Conservation (phyloP, 2,797 vertebrate genomes). For the Ibycter americanus region DNA sequence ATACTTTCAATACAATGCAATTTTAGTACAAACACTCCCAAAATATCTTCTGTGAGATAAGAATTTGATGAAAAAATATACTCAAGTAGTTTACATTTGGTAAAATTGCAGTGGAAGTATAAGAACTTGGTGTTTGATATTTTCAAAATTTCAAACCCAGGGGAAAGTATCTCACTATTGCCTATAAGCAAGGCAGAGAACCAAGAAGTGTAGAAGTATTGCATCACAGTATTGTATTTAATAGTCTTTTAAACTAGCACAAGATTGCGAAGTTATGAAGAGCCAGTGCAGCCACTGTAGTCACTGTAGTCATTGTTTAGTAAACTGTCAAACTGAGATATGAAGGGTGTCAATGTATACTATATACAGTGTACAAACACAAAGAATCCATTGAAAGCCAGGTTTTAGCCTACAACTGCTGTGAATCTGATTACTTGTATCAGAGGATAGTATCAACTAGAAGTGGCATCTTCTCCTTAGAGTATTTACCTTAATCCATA, state of each 20-base stretch:
- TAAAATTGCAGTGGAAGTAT: not conserved
- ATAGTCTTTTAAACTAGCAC: not conserved
- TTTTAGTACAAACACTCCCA: not conserved
- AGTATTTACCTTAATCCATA: not conserved
- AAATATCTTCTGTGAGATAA: not conserved
- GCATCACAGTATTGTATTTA: not conserved
- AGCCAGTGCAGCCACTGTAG: not conserved
- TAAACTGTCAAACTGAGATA: not conserved
- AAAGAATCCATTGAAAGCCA: not conserved
- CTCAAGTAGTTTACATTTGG: not conserved
- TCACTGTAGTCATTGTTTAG: not conserved
- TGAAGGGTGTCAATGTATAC: not conserved
- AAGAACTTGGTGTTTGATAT: not conserved
- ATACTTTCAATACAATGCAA: not conserved
- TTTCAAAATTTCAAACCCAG: not conserved
- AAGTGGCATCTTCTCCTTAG: not conserved
- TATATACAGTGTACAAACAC: not conserved
- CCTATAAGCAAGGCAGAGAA: not conserved
- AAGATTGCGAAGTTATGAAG: not conserved
- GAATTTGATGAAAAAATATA: not conserved
- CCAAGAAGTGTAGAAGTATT: not conserved
- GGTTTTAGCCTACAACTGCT: not conserved
- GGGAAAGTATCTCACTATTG: not conserved
- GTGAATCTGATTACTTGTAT: not conserved
- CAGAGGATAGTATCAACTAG: not conserved